phyloP scores from a whole-genome alignment of 2,113 vertebrate species.

The Oncorhynchus kisutch region DNA sequence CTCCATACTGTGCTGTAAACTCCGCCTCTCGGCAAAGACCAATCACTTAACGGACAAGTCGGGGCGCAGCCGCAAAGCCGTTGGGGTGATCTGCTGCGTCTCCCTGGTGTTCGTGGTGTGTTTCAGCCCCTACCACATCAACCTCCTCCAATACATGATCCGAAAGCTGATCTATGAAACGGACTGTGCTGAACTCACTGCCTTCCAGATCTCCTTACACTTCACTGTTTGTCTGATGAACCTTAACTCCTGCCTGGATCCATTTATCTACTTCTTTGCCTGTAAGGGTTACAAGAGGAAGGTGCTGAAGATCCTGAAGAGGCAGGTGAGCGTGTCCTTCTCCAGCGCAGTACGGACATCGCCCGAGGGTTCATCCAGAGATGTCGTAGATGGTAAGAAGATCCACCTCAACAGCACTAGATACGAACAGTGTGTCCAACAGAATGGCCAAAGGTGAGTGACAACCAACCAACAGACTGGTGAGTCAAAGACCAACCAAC shows the following conservation, averaged over 20 bases:
- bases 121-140: slow-evolving; percentile 90
- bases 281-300: slow-evolving; percentile 97
- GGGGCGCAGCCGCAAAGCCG: slow-evolving; percentile 89
- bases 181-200: slow-evolving; percentile 71
- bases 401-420: slow-evolving; percentile 56
- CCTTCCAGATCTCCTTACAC: slow-evolving; percentile 92
- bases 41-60: slow-evolving; percentile 89
- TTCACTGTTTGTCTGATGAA: slow-evolving; percentile 94
- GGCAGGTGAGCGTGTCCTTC: slow-evolving; percentile 85
- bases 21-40: slow-evolving; percentile 80
- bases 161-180: slow-evolving; percentile 78
- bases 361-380: slow-evolving; percentile 85
- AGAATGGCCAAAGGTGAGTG: not conserved
- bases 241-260: slow-evolving; percentile 92
- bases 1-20: slow-evolving; percentile 86
- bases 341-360: slow-evolving; percentile 85
- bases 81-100: slow-evolving; percentile 90
- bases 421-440: not conserved
- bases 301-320: slow-evolving; percentile 84
- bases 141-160: slow-evolving; percentile 92
- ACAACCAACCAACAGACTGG: too few relatives aligned
- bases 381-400: slow-evolving; percentile 61
- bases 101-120: slow-evolving; percentile 90
- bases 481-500: too few relatives aligned
- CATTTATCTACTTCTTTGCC: slow-evolving; percentile 97